Conservation (phyloP, 2,113 vertebrate species). For the Chionis minor region DNA sequence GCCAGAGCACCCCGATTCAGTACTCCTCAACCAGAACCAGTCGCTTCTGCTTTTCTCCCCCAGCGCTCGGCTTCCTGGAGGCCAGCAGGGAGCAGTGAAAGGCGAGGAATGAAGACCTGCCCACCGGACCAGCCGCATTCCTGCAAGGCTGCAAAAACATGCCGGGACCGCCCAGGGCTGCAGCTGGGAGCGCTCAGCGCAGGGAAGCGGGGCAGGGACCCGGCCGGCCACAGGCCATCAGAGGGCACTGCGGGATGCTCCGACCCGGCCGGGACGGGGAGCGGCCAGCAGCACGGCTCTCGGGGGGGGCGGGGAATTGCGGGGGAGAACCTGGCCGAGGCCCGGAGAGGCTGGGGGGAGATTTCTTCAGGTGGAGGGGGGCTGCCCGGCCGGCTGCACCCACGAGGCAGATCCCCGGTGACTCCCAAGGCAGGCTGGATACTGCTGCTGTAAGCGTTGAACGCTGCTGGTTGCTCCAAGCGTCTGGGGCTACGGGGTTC, state of each 20-base stretch:
- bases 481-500: neutral
- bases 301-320: neutral
- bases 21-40: rapidly evolving
- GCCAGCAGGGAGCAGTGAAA: constrained; percentile 42
- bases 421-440: neutral
- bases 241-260: neutral
- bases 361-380: neutral
- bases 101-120: neutral
- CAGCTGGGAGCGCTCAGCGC: neutral
- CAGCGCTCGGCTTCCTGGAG: neutral
- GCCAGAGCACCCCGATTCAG: neutral
- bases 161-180: neutral
- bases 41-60: neutral
- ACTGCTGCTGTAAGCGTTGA: neutral
- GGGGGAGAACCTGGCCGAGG: neutral
- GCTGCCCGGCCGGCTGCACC: neutral
- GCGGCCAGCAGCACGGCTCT: too few relatives aligned
- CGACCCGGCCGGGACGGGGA: neutral
- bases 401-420: neutral
- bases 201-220: neutral
- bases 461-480: neutral
- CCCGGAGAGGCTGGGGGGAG: too few relatives aligned
- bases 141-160: neutral
- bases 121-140: neutral
- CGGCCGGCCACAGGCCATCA: neutral